Base-by-base conservation (phyloP, 2,113 vertebrate species). In the Aramus guarauna region DNA sequence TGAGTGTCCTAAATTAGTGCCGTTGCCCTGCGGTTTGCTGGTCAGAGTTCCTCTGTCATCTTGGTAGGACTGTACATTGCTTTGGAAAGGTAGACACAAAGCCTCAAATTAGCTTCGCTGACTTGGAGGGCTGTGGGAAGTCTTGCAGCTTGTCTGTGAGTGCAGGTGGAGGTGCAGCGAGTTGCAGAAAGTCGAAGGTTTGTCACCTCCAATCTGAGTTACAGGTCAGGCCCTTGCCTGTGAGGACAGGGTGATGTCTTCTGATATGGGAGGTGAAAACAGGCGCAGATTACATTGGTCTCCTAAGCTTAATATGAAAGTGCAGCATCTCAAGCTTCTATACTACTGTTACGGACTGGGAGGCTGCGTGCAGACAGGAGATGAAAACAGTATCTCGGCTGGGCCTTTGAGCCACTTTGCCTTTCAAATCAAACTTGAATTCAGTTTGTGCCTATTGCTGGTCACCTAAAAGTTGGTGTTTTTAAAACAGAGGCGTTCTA, bases 81-180 rank as follows among this genome's bases (percentile, higher is more conserved):
- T 92, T 68, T 85, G 74, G 18, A 24, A 21, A 53, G 72, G 63
- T 19, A n/a, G 26, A 26, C 2, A 1, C 39, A 29, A 30, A 75
- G 37, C 58, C 73, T 85, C 30, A 6, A 8, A 18, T 10, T 2
- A 18, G 15, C 56, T 69, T 52, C 45, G 37, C 27, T n/a, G n/a
- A 22, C 16, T 3, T 4, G 37, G 60, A 67, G 22, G 7, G 36
- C 47, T 20, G 36, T 8, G 36, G 18, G 12, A 58, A 19, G 17
- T 29, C 56, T 37, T n/a, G 60, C 17, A 37, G 29, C 37, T 81
- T 34, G 15, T 36, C n/a, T 30, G 18, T n/a, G 59, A n/a, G 58
- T 0, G 0, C 59, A 23, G 9, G 19, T 39, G 20, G 21, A n/a
- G 37, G 13, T 47, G 43, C 55, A 27, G 32, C 1, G 6, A 27